Conservation (phyloP, 1,140 invertebrate species). For the Varroa destructor region DNA sequence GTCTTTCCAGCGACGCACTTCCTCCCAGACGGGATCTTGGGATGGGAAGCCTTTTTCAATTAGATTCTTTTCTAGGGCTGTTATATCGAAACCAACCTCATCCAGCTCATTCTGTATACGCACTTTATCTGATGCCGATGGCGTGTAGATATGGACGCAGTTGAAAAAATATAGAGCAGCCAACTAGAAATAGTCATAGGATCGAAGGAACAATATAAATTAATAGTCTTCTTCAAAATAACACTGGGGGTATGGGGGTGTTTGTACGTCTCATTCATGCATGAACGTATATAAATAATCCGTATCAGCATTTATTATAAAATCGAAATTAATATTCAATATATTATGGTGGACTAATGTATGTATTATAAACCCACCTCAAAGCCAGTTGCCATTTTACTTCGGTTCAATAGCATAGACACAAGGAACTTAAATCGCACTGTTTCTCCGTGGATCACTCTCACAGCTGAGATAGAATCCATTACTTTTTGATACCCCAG, state of each 20-base stretch:
- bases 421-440: conserved; percentile 26
- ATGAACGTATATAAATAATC: too few relatives aligned
- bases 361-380: neutral
- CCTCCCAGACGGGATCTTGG: conserved; percentile 21
- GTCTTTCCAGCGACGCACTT: conserved; percentile 20
- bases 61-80: conserved; percentile 11
- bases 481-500: conserved; percentile 13
- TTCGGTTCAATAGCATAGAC: conserved; percentile 9
- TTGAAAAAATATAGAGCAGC: conserved; percentile 17
- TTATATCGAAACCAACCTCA: conserved; percentile 8
- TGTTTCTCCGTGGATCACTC: conserved; percentile 23
- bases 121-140: conserved; percentile 15
- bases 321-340: too few relatives aligned
- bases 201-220: too few relatives aligned
- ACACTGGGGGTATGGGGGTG: too few relatives aligned
- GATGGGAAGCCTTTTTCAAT: conserved; percentile 2
- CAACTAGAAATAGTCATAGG: neutral
- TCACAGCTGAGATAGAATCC: conserved; percentile 20
- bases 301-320: too few relatives aligned
- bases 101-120: conserved; percentile 24
- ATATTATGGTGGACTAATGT: too few relatives aligned
- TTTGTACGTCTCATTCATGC: too few relatives aligned
- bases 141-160: conserved; percentile 22
- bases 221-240: too few relatives aligned
- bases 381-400: conserved; percentile 23